phyloP scores from a whole-genome alignment of 2,113 vertebrate species.

The Misgurnus mizolepis region DNA sequence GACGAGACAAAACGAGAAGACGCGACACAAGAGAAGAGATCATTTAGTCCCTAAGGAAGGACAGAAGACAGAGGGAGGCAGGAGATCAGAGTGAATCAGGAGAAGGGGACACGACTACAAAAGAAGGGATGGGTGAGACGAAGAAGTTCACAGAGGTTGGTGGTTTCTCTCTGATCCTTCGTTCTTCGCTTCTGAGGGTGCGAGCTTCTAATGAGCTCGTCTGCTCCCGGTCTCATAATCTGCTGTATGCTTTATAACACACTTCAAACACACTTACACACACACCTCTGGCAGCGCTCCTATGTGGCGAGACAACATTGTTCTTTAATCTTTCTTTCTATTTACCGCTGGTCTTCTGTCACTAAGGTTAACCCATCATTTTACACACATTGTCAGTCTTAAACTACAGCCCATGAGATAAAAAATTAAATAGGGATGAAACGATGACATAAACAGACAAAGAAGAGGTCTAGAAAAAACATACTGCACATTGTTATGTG shows the following conservation, averaged over 20 bases:
- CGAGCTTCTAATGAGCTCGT: slow-evolving; percentile 72
- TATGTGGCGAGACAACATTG: slow-evolving; percentile 15
- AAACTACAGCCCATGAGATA: slow-evolving; percentile 20
- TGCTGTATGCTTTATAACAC: slow-evolving; percentile 67
- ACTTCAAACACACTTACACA: slow-evolving; percentile 69
- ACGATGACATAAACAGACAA: not conserved
- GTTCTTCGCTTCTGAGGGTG: slow-evolving; percentile 66
- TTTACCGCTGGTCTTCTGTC: slow-evolving; percentile 41
- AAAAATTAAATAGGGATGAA: slow-evolving; percentile 1
- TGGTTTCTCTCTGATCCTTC: slow-evolving; percentile 61
- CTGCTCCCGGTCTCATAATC: slow-evolving; percentile 73
- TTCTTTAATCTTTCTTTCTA: slow-evolving; percentile 42
- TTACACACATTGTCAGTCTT: slow-evolving; percentile 44
- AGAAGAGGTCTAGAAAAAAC: slow-evolving; percentile 25
- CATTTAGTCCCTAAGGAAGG: slow-evolving; percentile 9
- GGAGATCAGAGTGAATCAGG: slow-evolving; percentile 29
- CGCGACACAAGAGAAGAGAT: not conserved
- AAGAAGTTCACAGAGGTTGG: slow-evolving; percentile 50
- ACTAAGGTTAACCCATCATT: slow-evolving; percentile 63
- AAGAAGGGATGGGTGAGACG: slow-evolving; percentile 35
- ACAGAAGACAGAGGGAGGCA: slow-evolving; percentile 2
- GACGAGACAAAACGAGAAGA: not conserved
- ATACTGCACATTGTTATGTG: not conserved
- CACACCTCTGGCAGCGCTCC: slow-evolving; percentile 4
- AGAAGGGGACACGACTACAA: slow-evolving; percentile 40